Percentiles rank a stretch among this genome's conserved stretches.
These are phyloP conservation scores for Stenoptilia bipunctidactyla DNA, from an alignment of 2,888 invertebrate species.

Conservation along the genomic window DNA sequence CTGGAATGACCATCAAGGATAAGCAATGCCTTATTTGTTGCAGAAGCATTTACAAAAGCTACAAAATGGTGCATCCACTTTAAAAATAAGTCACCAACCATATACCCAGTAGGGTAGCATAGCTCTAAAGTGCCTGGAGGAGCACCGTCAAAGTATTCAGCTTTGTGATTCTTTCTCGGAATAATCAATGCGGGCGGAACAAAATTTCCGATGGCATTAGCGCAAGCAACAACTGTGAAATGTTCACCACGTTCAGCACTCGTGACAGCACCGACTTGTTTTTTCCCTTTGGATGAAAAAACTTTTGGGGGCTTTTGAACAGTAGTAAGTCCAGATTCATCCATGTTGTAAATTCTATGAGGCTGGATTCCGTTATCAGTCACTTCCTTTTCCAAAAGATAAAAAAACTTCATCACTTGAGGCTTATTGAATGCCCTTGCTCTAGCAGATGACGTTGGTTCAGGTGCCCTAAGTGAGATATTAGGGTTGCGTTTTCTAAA, in stretches of 20 bases:
- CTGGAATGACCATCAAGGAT: conserved; percentile 29
- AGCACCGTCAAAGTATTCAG: conserved; percentile 21
- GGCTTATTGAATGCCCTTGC: conserved; percentile 11
- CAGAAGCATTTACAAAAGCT: conserved; percentile 10
- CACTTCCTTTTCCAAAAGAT: conserved; percentile 8
- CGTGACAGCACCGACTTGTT: conserved; percentile 13
- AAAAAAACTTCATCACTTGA: conserved; percentile 10
- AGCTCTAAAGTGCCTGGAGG: conserved; percentile 23
- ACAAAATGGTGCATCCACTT: conserved; percentile 28
- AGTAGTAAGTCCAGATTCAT: conserved; percentile 32
- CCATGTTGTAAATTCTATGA: conserved; percentile 29
- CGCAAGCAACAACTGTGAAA: conserved; percentile 9
- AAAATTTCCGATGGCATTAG: conserved; percentile 4
- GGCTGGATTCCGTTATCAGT: conserved; percentile 12
- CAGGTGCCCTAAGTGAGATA: conserved; percentile 8
- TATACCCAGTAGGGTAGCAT: conserved; percentile 24
- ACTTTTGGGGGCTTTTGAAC: conserved; percentile 30
- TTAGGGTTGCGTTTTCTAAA: conserved; percentile 7
- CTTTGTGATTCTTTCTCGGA: conserved; percentile 22
- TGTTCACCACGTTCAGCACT: conserved; percentile 13
- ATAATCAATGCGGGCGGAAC: conserved; percentile 13
- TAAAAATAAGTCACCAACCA: conserved; percentile 18
- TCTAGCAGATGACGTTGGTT: conserved; percentile 10
- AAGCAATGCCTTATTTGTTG: conserved; percentile 21
- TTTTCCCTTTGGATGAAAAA: conserved; percentile 25